Base-by-base conservation (phyloP, 2,888 invertebrate genomes). In the Dolichomitus sp. region DNA sequence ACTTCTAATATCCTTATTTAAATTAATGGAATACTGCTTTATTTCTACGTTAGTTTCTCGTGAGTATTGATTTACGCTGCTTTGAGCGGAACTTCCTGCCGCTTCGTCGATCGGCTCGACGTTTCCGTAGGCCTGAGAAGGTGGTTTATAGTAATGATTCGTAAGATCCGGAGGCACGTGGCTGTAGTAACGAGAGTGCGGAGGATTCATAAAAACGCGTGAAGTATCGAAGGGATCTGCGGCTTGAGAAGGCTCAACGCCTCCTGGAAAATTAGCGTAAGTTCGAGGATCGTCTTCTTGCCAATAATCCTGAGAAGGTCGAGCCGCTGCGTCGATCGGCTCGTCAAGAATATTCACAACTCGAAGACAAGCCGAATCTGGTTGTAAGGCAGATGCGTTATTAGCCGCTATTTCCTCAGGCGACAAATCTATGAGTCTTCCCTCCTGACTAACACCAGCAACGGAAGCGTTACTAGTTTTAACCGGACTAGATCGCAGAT, bases 371-470 rank as follows among this genome's bases (percentile, higher is more conserved):
- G 87, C 79, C 0, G 87, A 80, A 12, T 87, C 89, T 0, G 85
- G 78, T 17, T 86, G 87, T 6, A 80, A 80, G 0, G 81, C 78
- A 14, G 85, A 76, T 0, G 89, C 87, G 4, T 86, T 88, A 4
- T 89, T 91, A 7, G 89, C 90, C 0, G 91, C 91, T 23, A 92
- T 81, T 78, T 95, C 93, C 88, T 96, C 94, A 66, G 97, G 94
- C 82, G 97, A 95, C 90, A 98, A 94, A 91, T 98, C 98, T 57
- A 98, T 97, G 17, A 98, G 93, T 80, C 97, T 95, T 75, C 96
- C 97, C 94, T 97, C 97, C 54, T 92, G 91, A 42, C 79, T 87
- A 3, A 50, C 42, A 80, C 87, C 85, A 63, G 61, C 6, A 0
- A 50, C 91, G 0, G 92, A 91, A 6, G 94, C 93, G 65, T 94